Conservation (phyloP, 2,797 vertebrate genomes). For the Macrochelys suwanniensis region DNA sequence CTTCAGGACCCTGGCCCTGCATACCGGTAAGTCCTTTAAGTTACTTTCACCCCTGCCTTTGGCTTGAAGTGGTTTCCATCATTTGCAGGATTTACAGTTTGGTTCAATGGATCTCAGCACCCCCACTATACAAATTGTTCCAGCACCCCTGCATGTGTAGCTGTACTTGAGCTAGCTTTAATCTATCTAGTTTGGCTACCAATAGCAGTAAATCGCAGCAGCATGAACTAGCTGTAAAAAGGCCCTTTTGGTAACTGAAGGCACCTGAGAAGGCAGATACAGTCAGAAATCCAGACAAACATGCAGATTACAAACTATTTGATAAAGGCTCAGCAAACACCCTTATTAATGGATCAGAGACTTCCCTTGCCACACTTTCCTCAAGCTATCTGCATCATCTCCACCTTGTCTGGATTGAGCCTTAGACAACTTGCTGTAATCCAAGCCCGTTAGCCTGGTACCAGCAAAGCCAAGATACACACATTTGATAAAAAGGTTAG, state of each 20-base stretch:
- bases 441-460: not conserved
- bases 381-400: not conserved
- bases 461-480: not conserved
- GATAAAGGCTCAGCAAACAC: not conserved
- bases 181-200: not conserved
- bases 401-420: not conserved
- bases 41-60: no score
- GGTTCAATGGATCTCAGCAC: no score
- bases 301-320: fast-evolving
- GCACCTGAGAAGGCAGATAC: not conserved
- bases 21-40: no score
- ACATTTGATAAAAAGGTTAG: conserved; percentile 10
- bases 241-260: not conserved
- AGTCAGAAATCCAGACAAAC: not conserved
- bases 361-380: not conserved
- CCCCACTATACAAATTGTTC: no score
- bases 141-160: not conserved
- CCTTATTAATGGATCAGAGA: not conserved
- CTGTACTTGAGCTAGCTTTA: not conserved
- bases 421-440: not conserved
- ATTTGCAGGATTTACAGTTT: no score
- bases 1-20: no score
- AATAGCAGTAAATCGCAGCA: not conserved
- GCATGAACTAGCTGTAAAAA: not conserved
- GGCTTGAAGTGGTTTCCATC: no score